Percentiles rank a stretch among this genome's conserved stretches.
phyloP scores from a whole-genome alignment of 1,140 invertebrate genomes.

The Zaprionus taronus region DNA sequence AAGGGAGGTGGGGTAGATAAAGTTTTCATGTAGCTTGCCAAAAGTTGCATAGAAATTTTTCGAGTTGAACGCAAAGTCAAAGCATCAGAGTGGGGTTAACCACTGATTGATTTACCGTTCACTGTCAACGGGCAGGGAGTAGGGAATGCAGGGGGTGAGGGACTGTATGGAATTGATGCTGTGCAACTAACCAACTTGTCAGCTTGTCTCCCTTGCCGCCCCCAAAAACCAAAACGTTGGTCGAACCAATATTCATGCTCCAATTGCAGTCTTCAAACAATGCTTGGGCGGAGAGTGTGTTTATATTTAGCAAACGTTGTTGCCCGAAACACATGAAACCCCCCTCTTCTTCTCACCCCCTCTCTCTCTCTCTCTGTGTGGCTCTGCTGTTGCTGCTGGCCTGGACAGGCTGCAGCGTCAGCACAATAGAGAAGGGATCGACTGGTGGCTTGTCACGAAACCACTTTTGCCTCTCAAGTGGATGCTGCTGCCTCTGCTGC shows the following conservation, averaged over 20 bases:
- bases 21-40: slow-evolving; percentile 7
- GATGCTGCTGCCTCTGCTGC: slow-evolving; percentile 32
- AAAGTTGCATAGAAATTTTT: slow-evolving; percentile 43
- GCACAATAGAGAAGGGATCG: slow-evolving; percentile 68
- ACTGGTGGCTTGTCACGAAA: slow-evolving; percentile 66
- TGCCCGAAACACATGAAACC: slow-evolving; percentile 28
- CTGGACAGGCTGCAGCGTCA: slow-evolving; percentile 65
- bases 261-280: slow-evolving; percentile 77
- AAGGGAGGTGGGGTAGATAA: too few species aligned
- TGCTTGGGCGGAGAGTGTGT: slow-evolving; percentile 61
- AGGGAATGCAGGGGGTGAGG: not conserved
- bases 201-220: not conserved
- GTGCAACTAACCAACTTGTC: slow-evolving; percentile 49
- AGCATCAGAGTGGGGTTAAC: slow-evolving; percentile 41
- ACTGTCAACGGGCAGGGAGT: slow-evolving; percentile 5
- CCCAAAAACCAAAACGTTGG: slow-evolving; percentile 17
- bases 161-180: slow-evolving; percentile 15
- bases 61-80: slow-evolving; percentile 39
- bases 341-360: not conserved
- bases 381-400: not conserved
- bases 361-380: too few species aligned
- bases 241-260: slow-evolving; percentile 74
- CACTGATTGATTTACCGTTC: slow-evolving; percentile 56
- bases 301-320: slow-evolving; percentile 78
- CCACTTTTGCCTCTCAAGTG: slow-evolving; percentile 68